These are phyloP conservation scores for Pampusana beccarii DNA, from an alignment of 2,113 vertebrate genomes.

Conservation along the genomic window DNA sequence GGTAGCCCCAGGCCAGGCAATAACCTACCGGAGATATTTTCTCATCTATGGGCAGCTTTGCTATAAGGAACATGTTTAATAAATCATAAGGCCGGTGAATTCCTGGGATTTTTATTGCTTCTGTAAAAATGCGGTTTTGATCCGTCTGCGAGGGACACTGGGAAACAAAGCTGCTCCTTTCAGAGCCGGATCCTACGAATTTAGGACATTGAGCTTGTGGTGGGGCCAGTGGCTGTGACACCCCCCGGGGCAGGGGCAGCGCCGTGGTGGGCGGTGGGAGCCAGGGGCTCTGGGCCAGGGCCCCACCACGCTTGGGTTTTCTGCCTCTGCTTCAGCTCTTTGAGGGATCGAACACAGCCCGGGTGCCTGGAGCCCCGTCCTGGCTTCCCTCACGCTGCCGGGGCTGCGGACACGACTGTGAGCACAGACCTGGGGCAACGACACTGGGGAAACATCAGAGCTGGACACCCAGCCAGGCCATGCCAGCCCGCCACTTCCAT, in stretches of 20 bases:
- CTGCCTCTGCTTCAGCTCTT: not conserved
- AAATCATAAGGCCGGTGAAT: constrained; percentile 70
- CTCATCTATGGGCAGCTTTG: constrained; percentile 54
- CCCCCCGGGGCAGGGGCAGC: not conserved
- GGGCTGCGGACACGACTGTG: not conserved
- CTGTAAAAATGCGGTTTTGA: constrained; percentile 65
- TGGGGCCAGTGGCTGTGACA: not conserved
- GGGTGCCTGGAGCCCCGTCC: not conserved
- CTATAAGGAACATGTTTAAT: constrained; percentile 69
- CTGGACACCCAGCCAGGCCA: not conserved
- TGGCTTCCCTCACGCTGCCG: not conserved
- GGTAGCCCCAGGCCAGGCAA: constrained; percentile 29
- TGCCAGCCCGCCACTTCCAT: not conserved
- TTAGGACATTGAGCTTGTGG: not conserved
- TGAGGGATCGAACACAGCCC: not conserved
- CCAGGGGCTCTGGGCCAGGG: not conserved
- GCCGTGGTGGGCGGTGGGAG: not conserved
- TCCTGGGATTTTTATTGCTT: constrained; percentile 69
- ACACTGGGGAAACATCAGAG: constrained; percentile 14
- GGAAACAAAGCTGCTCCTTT: constrained; percentile 49
- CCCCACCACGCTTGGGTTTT: accelerated
- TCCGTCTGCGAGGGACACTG: constrained; percentile 37
- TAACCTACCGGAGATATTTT: constrained; percentile 39
- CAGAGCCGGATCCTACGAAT: not conserved
- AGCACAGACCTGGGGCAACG: not conserved